Base-by-base conservation (phyloP, 2,888 invertebrate species). In the Ethmia dodecea region DNA sequence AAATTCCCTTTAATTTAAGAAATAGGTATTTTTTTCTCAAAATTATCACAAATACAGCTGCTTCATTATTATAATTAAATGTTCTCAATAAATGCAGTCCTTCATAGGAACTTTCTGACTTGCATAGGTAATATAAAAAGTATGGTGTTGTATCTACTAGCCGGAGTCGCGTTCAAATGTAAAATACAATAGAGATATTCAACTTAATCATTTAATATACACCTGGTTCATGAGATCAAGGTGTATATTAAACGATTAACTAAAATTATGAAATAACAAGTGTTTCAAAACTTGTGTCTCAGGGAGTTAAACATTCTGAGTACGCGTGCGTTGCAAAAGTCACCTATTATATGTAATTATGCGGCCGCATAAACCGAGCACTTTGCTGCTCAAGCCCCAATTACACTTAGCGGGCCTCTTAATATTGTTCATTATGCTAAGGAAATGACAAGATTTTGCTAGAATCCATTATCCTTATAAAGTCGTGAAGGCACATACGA, bases 351-450 rank as follows among this genome's bases (percentile, higher is more conserved):
- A 66, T 52, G 65, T 69, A 80, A 84, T 84, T 81, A 84, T 74
- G 71, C 62, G 72, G 73, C 73, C 70, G 71, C 76, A 71, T 81
- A 77, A 76, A 71, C 71, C 62, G 71, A 71, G 66, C 73, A 74
- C 68, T 77, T 74, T 62, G 71, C 73, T 73, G 69, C 64, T 63
- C 70, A 60, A 64, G 63, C 65, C 65, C 71, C 76, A 77, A 79
- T 80, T 78, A 78, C 64, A 72, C 71, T 74, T 74, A 73, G 70
- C 68, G 63, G 67, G 52, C 56, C 68, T 73, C 73, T 79, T 77
- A 80, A 79, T 80, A 78, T 80, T 75, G 70, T 80, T 77, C 74
- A 81, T 83, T 77, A 78, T 70, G 64, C 57, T 69, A 69, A 74
- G 75, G 71, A 78, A 83, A 78, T 69, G 69, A 68, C 71, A 68